Evolutionary conservation across 2,888 invertebrate species (phyloP), one percentile per base, ranked within the genome.

Genomic region (Microctonus hyperodae): DNA sequence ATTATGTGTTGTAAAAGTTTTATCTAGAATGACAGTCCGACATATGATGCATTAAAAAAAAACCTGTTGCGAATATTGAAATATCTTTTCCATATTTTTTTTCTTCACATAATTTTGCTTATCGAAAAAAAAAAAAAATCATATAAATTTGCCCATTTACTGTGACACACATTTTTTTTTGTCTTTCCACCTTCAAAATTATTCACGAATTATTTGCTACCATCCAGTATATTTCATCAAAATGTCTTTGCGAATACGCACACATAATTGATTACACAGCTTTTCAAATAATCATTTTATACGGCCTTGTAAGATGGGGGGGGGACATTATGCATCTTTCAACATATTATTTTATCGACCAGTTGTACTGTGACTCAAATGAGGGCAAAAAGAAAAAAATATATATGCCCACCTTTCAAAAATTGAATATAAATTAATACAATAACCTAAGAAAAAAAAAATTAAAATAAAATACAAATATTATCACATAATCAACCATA

Each of bases 201-300:
- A 59, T 67, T 68, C 65, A 57, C 62, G 62, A 67, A 68, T 67
- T 44, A 61, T 68, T 65, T 51, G 56, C 28, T 64, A 67, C 28
- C 44, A 44, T 66, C 67, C 60, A 61, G 56, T 67, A 67, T 71
- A 70, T 73, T 48, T 31, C 73, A 71, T 70, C 70, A 67, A 65
- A n/a, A 70, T 44, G 16, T 44, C 44, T 44, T 44, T 44, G 44
- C 16, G 44, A 44, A 44, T 44, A 44, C 44, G 16, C 69, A 59
- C 71, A 68, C 57, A 69, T 71, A 70, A 65, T 58, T 78, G 78
- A 79, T 79, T 79, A 72, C 72, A 73, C 78, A 78, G 79, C 78
- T 78, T 78, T 76, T 58, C 75, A 77, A 79, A 79, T 75, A 78
- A 73, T 69, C 69, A 70, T 69, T 71, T 70, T 65, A 69, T 68